Base-by-base conservation (phyloP, 2,113 vertebrate genomes). In the Formicarius rufipectus region DNA sequence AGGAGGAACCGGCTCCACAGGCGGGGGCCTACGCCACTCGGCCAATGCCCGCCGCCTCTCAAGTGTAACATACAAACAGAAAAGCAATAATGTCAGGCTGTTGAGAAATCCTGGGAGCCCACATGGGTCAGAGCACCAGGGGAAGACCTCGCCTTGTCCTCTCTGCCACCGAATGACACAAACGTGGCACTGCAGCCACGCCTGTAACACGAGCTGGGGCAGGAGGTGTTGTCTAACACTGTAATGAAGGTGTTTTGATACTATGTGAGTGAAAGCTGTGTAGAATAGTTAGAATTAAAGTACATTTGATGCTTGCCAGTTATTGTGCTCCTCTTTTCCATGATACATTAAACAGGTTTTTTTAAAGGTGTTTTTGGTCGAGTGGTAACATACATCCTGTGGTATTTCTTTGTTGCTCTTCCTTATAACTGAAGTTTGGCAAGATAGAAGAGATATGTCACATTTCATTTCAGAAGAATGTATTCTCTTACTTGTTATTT, bases 291-390 rank as follows among this genome's bases (percentile, higher is more conserved):
- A 66, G 50, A 85, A 69, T 55, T 89, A 55, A 93, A 96, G 89
- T 44, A 39, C 67, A 14, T 90, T 94, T 96, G 84, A 87, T 58
- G 72, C 50, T 78, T 92, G 75, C 55, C 79, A 77, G 86, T 93
- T 91, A 86, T 87, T 83, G 42, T 90, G 73, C 56, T 69, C 28
- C 47, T 82, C 59, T 78, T 95, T 87, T 87, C 77, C 50, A 75
- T 78, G 76, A 49, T 73, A 93, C n/a, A 73, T 71, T 75, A 69
- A 94, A 76, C 37, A 20, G 40, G 2, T 12, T 56, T 78, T 89
- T 82, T 91, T 75, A 62, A 96, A 95, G 30, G 90, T 58, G 66
- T 5, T 83, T 91, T 93, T 83, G 64, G 55, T 82, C 74, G 89
- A 87, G 76, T 72, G 81, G 62, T 67, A 91, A 33, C 30, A 21